Evolutionary conservation across 2,888 invertebrate species (phyloP).

Genomic region (Melanargia galathea): DNA sequence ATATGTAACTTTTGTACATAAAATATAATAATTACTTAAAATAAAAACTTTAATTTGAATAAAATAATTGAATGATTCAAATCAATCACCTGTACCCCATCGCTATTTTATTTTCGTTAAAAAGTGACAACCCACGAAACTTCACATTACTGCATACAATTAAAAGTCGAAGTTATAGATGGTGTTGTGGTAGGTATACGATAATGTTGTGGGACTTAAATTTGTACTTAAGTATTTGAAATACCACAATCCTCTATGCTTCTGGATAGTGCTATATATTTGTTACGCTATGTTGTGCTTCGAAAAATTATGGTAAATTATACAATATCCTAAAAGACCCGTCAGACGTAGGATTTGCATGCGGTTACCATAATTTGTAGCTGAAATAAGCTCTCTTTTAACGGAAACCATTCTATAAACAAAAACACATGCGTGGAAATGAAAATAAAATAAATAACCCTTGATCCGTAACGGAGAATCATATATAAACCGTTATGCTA

Average conservation of each 20-base stretch:
- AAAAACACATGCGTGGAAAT: conserved; percentile 15
- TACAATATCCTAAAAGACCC: conserved; percentile 23
- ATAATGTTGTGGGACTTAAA: not conserved
- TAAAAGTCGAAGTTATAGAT: too few relatives aligned
- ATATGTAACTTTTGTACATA: too few relatives aligned
- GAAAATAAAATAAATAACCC: conserved; percentile 19
- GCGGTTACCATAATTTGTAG: conserved; percentile 26
- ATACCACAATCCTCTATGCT: not conserved
- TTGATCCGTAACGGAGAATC: not conserved
- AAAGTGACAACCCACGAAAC: too few relatives aligned
- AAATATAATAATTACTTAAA: too few relatives aligned
- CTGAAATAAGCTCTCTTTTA: conserved; percentile 25
- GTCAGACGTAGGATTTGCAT: conserved; percentile 26
- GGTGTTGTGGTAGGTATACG: too few relatives aligned
- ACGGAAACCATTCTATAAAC: conserved; percentile 17
- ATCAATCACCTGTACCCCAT: too few relatives aligned
- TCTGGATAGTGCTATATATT: conserved; percentile 1
- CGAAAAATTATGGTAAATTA: conserved; percentile 20
- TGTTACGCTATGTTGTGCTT: conserved; percentile 10
- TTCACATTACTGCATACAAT: too few relatives aligned
- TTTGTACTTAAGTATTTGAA: not conserved
- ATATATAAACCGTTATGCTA: not conserved
- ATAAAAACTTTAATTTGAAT: too few relatives aligned
- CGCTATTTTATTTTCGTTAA: too few relatives aligned
- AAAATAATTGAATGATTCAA: too few relatives aligned